These are phyloP conservation scores for Philaethria dido DNA, from an alignment of 2,888 invertebrate species.

Conservation along the genomic window DNA sequence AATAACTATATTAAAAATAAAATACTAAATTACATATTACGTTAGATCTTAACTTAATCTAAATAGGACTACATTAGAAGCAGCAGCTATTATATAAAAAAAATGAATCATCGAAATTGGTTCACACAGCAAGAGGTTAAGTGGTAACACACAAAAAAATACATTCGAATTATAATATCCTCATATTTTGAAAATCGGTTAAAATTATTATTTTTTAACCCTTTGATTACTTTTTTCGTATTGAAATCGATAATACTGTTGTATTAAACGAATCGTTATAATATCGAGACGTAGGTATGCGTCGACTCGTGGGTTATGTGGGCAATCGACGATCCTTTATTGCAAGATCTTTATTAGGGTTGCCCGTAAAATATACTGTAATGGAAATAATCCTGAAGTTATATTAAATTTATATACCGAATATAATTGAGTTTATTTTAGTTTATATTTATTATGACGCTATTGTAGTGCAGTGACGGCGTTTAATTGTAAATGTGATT, in stretches of 20 bases:
- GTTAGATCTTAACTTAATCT: no score
- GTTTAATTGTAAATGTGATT: background rate
- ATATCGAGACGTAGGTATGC: slow-evolving; percentile 16
- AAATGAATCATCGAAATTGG: no score
- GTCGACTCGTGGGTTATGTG: slow-evolving; percentile 25
- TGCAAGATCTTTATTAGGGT: slow-evolving; percentile 34
- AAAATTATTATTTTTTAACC: no score
- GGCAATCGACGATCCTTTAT: slow-evolving; percentile 34
- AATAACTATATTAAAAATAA: no score
- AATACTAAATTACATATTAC: no score
- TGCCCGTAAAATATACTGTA: slow-evolving; percentile 28
- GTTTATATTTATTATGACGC: background rate
- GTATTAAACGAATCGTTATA: slow-evolving; percentile 6
- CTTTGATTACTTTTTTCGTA: background rate
- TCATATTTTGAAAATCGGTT: no score
- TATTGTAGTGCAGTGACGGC: no score
- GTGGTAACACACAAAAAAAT: no score
- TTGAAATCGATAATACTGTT: background rate
- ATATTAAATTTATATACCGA: background rate
- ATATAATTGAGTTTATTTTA: background rate
- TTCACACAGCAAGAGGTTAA: no score
- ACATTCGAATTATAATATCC: no score
- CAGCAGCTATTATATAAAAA: no score
- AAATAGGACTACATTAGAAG: no score
- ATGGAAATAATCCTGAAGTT: slow-evolving; percentile 2